Conservation (phyloP, 2,888 invertebrate genomes). For the Mythimna impura region DNA sequence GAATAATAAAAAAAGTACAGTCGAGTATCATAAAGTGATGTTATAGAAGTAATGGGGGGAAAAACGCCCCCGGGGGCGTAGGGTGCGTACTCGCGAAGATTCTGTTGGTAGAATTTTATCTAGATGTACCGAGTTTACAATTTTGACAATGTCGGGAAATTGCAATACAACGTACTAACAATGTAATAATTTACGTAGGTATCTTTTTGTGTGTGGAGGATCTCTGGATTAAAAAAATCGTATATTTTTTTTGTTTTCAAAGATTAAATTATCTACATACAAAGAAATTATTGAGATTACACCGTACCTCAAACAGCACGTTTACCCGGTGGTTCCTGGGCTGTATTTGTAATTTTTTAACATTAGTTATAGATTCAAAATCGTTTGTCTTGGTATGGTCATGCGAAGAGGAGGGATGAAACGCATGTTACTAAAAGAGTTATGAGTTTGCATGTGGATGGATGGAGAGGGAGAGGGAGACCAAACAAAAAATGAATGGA, state of each 20-base stretch:
- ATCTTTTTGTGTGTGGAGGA: background rate
- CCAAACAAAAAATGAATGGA: no score
- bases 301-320: no score
- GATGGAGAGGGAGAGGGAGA: no score
- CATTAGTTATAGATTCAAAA: no score
- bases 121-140: slow-evolving; percentile 60
- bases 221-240: background rate
- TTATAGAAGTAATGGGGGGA: slow-evolving; percentile 86
- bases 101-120: slow-evolving; percentile 56
- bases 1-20: slow-evolving; percentile 87
- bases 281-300: background rate
- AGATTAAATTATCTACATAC: background rate
- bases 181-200: slow-evolving; percentile 33
- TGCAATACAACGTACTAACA: slow-evolving; percentile 30
- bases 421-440: no score
- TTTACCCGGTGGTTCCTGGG: no score
- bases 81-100: slow-evolving; percentile 67
- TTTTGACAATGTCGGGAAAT: slow-evolving; percentile 49
- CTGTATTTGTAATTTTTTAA: no score
- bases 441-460: no score
- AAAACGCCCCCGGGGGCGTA: slow-evolving; percentile 79
- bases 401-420: no score
- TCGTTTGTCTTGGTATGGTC: no score
- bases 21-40: slow-evolving; percentile 87
- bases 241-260: background rate